Evolutionary conservation across 1,140 invertebrate genomes (phyloP).

Genomic region (Ceratosolen fusciceps): DNA sequence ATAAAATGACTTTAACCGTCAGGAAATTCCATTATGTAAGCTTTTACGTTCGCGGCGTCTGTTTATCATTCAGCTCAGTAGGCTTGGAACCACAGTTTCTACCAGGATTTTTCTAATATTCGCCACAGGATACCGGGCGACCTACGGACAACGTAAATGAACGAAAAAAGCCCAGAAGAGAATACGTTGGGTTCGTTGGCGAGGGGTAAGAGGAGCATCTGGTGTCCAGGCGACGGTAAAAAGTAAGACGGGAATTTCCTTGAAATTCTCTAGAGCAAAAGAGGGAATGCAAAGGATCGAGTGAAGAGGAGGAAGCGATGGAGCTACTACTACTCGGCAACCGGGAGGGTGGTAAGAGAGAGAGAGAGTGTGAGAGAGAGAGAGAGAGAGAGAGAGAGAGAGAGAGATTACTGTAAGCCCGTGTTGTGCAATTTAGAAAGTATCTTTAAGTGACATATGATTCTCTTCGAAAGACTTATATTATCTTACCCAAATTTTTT

Average conservation of each 20-base stretch:
- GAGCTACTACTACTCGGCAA: no score
- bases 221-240: conserved; percentile 8
- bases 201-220: conserved; percentile 12
- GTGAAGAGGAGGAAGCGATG: no score
- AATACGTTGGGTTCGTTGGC: background rate
- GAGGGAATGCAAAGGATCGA: background rate
- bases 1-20: no score
- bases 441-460: no score
- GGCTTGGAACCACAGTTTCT: background rate
- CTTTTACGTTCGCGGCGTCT: background rate
- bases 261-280: background rate
- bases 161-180: background rate
- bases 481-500: no score
- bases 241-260: background rate
- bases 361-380: background rate
- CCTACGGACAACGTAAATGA: background rate
- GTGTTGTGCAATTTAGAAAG: background rate
- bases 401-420: background rate
- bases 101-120: background rate
- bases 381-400: background rate
- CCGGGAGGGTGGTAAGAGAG: background rate
- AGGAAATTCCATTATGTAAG: no score
- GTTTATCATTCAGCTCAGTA: conserved; percentile 18
- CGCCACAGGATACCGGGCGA: conserved; percentile 22
- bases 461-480: no score